These are phyloP conservation scores for Henricia sp. DNA, from an alignment of 53 echinoderm and acorn worm genomes.

Conservation along the genomic window DNA sequence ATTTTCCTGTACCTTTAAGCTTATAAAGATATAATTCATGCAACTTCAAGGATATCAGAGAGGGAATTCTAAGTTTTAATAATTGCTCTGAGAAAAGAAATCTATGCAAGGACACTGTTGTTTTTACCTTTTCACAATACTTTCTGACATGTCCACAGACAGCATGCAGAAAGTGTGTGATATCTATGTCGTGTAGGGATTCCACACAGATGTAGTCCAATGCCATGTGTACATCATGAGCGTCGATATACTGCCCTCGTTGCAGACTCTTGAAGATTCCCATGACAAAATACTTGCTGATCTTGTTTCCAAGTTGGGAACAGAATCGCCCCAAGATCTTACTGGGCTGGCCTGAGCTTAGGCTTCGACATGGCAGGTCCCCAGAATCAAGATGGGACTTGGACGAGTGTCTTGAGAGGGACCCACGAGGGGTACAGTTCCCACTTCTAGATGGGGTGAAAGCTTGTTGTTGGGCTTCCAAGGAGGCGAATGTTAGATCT, in stretches of 20 bases:
- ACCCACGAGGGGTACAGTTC: constrained; percentile 9
- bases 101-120: too few relatives aligned
- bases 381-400: constrained; percentile 21
- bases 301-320: constrained; percentile 61
- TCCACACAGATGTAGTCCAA: constrained; percentile 91
- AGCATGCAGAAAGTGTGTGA: constrained; percentile 88
- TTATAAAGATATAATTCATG: too few relatives aligned
- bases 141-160: constrained; percentile 89
- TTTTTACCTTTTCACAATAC: constrained; percentile 62
- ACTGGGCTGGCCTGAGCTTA: constrained; percentile 52
- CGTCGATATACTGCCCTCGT: constrained; percentile 72
- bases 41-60: too few relatives aligned
- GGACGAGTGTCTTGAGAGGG: constrained; percentile 50
- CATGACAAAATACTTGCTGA: constrained; percentile 85
- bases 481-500: constrained; percentile 80
- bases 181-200: constrained; percentile 86
- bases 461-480: constrained; percentile 52
- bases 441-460: constrained; percentile 23
- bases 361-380: not conserved
- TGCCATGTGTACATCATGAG: constrained; percentile 81
- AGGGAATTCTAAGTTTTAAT: not conserved
- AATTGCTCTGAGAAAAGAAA: not conserved
- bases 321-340: constrained; percentile 76
- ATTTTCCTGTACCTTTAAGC: too few relatives aligned
- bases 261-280: constrained; percentile 91